Evolutionary conservation across 2,888 invertebrate genomes (phyloP), one percentile per base, ranked within the genome.

Genomic region (Phania funesta): DNA sequence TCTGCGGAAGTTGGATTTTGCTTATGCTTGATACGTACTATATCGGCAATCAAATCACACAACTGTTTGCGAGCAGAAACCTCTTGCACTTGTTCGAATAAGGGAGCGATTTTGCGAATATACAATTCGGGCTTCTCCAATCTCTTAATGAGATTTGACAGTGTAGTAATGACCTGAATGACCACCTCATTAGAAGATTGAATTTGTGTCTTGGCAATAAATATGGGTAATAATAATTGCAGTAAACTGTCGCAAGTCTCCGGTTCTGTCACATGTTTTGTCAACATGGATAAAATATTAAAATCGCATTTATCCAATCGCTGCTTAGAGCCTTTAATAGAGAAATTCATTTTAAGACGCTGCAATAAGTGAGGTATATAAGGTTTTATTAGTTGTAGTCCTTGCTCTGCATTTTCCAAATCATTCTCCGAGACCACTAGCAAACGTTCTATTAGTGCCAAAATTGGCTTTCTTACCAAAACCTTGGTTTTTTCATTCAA

Each of bases 381-480:
- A 0, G 96, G 95, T 52, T 95, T 90, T 3, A 98, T 89, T 71
- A 97, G 93, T 80, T 92, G 92, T 76, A 95, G 95, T 0, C 96
- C 96, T 84, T 93, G 46, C 0, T 64, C 67, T 2, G 75, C 71
- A 46, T 46, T 35, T 24, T 78, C 78, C 32, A 56, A 64, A 32
- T 64, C 46, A 88, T 89, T 80, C 92, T 91, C 52, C 4, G 87
- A 85, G 18, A 95, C 89, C 0, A 93, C 95, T 65, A 97, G 87
- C 82, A 97, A 89, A 83, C 94, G 94, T 86, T 96, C 95, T 11
- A 96, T 91, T 91, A 96, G 94, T 86, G 95, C 94, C 86, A 96
- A 91, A 67, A 96, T 94, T 32, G 93, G 91, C 81, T 94, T 94
- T 0, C 93, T 92, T 0, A 98, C 97, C 1, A 86, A 84, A 0